Conservation (phyloP, 2,797 vertebrate genomes). For the Cossypha niveicapilla region DNA sequence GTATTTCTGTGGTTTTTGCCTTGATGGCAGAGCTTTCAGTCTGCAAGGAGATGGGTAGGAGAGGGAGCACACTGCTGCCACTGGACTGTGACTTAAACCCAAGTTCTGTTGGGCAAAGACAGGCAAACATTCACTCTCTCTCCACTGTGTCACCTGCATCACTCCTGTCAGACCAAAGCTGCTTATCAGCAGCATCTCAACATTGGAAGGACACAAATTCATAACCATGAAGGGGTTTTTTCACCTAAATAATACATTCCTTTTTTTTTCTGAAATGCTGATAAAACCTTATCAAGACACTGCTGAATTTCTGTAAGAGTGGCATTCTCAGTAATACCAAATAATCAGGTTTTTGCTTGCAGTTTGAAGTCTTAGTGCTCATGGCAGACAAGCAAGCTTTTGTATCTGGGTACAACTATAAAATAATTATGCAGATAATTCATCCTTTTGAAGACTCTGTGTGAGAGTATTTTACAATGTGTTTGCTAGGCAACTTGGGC, state of each 20-base stretch:
- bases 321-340: neutral
- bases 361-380: neutral
- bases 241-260: neutral
- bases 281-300: neutral
- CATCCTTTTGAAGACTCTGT: neutral
- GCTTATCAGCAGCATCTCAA: neutral
- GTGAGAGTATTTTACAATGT: neutral
- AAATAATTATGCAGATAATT: neutral
- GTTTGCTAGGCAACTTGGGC: neutral
- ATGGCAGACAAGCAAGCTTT: neutral
- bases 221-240: neutral
- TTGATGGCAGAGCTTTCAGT: neutral
- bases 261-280: neutral
- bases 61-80: fast-evolving
- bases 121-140: neutral
- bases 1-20: neutral
- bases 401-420: neutral
- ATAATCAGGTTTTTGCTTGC: neutral
- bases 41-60: neutral
- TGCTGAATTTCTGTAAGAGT: neutral
- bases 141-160: neutral
- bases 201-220: neutral
- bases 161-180: neutral
- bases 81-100: neutral
- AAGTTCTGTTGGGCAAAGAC: neutral